A percentile compares a stretch with the other conserved stretches of the same genome.
These are phyloP conservation scores for Mamestra configurata DNA, from an alignment of 1,140 invertebrate genomes.

Conservation along the genomic window DNA sequence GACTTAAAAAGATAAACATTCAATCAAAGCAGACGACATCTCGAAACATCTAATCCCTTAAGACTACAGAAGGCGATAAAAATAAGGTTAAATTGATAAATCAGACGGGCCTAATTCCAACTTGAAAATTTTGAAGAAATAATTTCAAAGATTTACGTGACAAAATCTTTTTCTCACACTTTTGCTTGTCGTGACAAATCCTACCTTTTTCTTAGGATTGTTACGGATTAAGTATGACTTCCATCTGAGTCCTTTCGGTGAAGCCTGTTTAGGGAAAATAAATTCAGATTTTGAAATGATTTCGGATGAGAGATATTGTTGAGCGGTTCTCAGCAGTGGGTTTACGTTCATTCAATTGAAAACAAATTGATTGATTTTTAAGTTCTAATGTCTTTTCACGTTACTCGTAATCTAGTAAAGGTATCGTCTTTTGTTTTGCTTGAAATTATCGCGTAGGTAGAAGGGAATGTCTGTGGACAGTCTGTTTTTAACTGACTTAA, in stretches of 20 bases:
- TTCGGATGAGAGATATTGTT: background rate
- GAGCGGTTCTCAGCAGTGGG: too few relatives aligned
- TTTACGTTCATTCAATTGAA: too few relatives aligned
- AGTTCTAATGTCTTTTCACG: too few relatives aligned
- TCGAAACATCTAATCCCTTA: background rate
- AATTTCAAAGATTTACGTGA: conserved; percentile 45
- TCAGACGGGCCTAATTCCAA: conserved; percentile 18
- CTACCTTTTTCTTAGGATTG: conserved; percentile 42
- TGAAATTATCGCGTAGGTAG: too few relatives aligned
- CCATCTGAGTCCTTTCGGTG: conserved; percentile 1
- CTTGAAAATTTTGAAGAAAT: conserved; percentile 27
- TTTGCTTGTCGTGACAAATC: conserved; percentile 36
- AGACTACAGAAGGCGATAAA: conserved; percentile 17
- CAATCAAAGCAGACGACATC: background rate
- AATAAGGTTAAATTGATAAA: conserved; percentile 35
- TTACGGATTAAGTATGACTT: conserved; percentile 40
- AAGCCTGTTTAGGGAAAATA: background rate
- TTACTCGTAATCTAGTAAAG: too few relatives aligned
- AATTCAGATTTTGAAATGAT: conserved; percentile 6
- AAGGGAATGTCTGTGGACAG: too few relatives aligned
- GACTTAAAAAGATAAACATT: background rate
- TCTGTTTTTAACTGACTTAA: too few relatives aligned
- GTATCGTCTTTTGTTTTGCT: too few relatives aligned
- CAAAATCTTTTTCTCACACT: conserved; percentile 38
- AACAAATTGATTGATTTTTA: too few relatives aligned